Conservation (phyloP, 2,888 invertebrate species). For the Deroplatys truncata region DNA sequence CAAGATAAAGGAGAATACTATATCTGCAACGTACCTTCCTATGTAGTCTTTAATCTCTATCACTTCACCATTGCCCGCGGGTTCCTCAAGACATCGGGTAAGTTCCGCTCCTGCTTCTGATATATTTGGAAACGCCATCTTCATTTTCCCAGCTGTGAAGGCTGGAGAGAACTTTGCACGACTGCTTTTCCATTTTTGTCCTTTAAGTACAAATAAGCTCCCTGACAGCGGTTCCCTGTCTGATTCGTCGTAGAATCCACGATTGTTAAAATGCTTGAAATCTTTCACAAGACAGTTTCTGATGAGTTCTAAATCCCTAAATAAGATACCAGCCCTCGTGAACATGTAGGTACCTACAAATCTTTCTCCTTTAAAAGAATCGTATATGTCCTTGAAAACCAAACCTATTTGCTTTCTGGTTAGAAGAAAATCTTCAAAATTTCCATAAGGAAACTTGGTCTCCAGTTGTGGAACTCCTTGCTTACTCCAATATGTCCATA, state of each 20-base stretch:
- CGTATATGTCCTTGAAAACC: slow-evolving; percentile 56
- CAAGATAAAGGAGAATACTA: slow-evolving; percentile 44
- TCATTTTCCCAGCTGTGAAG: slow-evolving; percentile 52
- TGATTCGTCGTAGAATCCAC: slow-evolving; percentile 14
- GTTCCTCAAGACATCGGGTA: slow-evolving; percentile 24
- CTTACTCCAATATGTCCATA: slow-evolving; percentile 54
- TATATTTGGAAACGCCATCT: slow-evolving; percentile 49
- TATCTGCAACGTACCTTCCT: slow-evolving; percentile 34
- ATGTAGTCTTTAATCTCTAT: slow-evolving; percentile 29
- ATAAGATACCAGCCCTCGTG: slow-evolving; percentile 39
- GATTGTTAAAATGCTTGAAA: slow-evolving; percentile 21
- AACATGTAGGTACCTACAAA: slow-evolving; percentile 41
- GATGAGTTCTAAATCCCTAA: slow-evolving; percentile 35
- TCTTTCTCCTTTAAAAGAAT: slow-evolving; percentile 40
- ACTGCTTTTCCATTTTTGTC: slow-evolving; percentile 47
- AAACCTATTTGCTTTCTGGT: slow-evolving; percentile 57
- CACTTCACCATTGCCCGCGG: slow-evolving; percentile 17
- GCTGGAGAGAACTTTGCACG: slow-evolving; percentile 51
- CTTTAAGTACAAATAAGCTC: slow-evolving; percentile 35
- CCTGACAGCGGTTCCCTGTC: slow-evolving; percentile 7
- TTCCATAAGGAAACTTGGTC: slow-evolving; percentile 58
- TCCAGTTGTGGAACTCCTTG: slow-evolving; percentile 53
- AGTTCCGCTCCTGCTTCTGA: slow-evolving; percentile 43
- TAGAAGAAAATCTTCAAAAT: slow-evolving; percentile 52
- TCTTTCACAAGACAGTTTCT: neutral